These are phyloP conservation scores for Lysandra bellargus DNA, from an alignment of 2,888 invertebrate species.

Conservation along the genomic window DNA sequence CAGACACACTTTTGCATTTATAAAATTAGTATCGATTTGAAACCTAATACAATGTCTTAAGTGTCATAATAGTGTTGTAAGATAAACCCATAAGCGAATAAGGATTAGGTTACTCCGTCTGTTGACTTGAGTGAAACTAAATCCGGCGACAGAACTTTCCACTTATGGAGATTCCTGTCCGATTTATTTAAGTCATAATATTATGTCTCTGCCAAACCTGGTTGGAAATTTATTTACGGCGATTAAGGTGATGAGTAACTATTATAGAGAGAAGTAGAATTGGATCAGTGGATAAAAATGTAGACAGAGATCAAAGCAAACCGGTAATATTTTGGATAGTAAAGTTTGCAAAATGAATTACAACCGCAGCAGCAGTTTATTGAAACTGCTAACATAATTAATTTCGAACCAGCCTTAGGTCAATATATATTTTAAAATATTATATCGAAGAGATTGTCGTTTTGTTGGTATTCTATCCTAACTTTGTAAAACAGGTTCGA, in stretches of 20 bases:
- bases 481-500: too few species aligned
- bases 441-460: not conserved
- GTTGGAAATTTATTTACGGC: not conserved
- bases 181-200: not conserved
- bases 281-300: not conserved
- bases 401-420: not conserved
- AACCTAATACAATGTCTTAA: not conserved
- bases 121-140: conserved; percentile 6
- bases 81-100: not conserved
- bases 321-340: not conserved
- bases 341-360: too few species aligned
- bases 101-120: conserved; percentile 4
- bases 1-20: not conserved
- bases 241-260: not conserved
- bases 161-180: not conserved
- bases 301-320: not conserved
- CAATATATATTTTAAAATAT: too few species aligned
- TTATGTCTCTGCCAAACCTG: not conserved
- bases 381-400: not conserved
- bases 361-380: not conserved
- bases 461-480: not conserved
- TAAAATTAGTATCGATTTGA: not conserved
- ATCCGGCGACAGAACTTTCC: conserved; percentile 9
- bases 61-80: conserved; percentile 3
- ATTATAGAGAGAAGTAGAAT: not conserved